These are phyloP conservation scores for Tympanoctomys barrerae DNA, from an alignment of 2,797 vertebrate species.

Conservation along the genomic window DNA sequence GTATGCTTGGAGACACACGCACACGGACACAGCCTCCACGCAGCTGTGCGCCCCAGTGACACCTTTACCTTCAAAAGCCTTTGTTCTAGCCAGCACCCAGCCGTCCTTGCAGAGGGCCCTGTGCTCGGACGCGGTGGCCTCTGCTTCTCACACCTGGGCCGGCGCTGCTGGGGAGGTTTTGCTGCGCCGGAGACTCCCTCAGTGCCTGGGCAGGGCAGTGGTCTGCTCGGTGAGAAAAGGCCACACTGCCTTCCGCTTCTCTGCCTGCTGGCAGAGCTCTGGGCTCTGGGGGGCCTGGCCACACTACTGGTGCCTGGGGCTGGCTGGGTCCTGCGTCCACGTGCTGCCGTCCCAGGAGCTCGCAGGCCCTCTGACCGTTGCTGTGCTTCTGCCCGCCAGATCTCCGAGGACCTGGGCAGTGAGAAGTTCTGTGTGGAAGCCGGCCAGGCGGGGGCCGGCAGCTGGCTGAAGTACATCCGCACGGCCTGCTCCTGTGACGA, in stretches of 20 bases:
- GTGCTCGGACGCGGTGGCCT: not conserved
- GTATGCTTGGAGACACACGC: not conserved
- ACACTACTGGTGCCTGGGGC: fast-evolving
- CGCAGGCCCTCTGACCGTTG: not conserved
- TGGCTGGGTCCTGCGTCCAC: not conserved
- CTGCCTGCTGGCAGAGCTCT: fast-evolving
- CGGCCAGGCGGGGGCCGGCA: slow-evolving; percentile 87
- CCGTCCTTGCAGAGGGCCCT: not conserved
- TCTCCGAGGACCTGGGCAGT: slow-evolving; percentile 93
- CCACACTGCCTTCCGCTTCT: not conserved
- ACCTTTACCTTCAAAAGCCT: slow-evolving; percentile 37
- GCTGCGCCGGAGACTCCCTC: fast-evolving
- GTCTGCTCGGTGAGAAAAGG: not conserved
- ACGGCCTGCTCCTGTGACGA: slow-evolving; percentile 93
- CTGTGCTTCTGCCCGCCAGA: slow-evolving; percentile 85
- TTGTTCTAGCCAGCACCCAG: not conserved
- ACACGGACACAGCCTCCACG: fast-evolving
- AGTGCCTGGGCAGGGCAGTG: not conserved
- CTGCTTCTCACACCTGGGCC: not conserved
- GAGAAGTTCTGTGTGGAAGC: slow-evolving; percentile 94
- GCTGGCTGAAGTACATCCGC: slow-evolving; percentile 97
- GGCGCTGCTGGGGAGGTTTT: not conserved
- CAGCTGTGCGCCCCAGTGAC: slow-evolving; percentile 17
- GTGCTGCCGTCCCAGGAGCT: not conserved
- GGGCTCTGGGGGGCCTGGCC: not conserved